Percentiles rank a stretch among this genome's conserved stretches.
phyloP scores from a whole-genome alignment of 2,797 vertebrate genomes.

The Philypnodon macrostomus region DNA sequence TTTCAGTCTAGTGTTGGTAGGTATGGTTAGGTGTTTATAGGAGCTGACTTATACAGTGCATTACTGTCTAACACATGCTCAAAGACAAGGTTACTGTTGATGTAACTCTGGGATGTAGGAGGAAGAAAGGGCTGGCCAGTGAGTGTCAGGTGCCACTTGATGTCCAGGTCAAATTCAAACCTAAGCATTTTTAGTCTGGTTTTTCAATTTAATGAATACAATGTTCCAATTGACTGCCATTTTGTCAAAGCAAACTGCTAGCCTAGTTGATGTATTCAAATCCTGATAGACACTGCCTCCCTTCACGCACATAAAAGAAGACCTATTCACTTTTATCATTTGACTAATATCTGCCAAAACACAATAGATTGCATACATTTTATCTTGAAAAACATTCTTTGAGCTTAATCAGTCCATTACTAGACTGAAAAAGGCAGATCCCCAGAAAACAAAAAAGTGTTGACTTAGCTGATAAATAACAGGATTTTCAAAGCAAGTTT shows the following conservation, averaged over 20 bases:
- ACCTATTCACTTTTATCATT: too few species aligned
- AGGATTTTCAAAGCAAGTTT: slow-evolving; percentile 52
- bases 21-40: slow-evolving; percentile 53
- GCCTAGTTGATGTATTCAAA: background rate
- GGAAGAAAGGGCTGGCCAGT: slow-evolving; percentile 49
- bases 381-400: slow-evolving; percentile 77
- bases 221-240: too few species aligned
- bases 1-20: slow-evolving; percentile 59
- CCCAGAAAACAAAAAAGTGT: slow-evolving; percentile 58
- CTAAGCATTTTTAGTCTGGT: too few species aligned
- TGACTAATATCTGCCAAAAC: too few species aligned
- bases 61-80: slow-evolving; percentile 65
- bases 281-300: slow-evolving; percentile 42
- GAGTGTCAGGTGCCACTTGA: slow-evolving; percentile 45
- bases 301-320: slow-evolving; percentile 26
- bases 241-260: too few species aligned
- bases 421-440: slow-evolving; percentile 67
- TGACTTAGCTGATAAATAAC: too few species aligned
- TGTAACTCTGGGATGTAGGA: slow-evolving; percentile 42
- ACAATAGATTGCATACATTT: slow-evolving; percentile 59
- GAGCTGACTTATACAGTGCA: slow-evolving; percentile 60
- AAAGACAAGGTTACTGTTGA: slow-evolving; percentile 52
- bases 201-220: too few species aligned
- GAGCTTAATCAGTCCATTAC: slow-evolving; percentile 74
- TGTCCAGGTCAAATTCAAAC: slow-evolving; percentile 29